phyloP scores from a whole-genome alignment of 2,113 vertebrate species.

The Microtus oregoni region DNA sequence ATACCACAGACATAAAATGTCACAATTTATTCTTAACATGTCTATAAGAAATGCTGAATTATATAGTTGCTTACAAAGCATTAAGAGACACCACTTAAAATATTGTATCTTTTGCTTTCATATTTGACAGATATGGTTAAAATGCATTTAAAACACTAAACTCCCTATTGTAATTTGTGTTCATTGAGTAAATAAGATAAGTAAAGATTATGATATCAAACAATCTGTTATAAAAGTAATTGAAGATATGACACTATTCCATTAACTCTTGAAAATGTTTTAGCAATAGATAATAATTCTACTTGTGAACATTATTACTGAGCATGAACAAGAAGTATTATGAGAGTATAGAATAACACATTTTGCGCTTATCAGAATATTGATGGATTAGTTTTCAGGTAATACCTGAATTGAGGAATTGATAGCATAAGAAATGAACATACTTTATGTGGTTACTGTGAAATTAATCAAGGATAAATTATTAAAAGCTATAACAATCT shows the following conservation, averaged over 20 bases:
- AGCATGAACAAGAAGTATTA: neutral
- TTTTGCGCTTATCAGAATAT: neutral
- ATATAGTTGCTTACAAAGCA: neutral
- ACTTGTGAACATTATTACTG: neutral
- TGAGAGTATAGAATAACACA: neutral
- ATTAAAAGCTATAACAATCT: neutral
- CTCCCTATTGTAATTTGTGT: neutral
- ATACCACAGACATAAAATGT: accelerated
- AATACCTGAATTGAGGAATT: neutral
- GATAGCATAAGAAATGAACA: neutral
- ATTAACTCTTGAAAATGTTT: neutral
- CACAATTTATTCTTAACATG: neutral
- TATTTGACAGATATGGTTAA: neutral
- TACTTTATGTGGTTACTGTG: neutral
- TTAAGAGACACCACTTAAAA: neutral
- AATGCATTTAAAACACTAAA: neutral
- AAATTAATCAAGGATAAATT: neutral
- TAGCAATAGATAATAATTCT: neutral
- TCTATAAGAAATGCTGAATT: neutral
- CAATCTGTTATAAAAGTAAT: neutral
- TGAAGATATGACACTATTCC: neutral
- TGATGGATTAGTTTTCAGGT: neutral
- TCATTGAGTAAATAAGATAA: neutral
- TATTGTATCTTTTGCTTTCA: neutral
- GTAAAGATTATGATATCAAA: neutral